Base-by-base conservation (phyloP, 2,888 invertebrate species). In the Ecliptopera silaceata region DNA sequence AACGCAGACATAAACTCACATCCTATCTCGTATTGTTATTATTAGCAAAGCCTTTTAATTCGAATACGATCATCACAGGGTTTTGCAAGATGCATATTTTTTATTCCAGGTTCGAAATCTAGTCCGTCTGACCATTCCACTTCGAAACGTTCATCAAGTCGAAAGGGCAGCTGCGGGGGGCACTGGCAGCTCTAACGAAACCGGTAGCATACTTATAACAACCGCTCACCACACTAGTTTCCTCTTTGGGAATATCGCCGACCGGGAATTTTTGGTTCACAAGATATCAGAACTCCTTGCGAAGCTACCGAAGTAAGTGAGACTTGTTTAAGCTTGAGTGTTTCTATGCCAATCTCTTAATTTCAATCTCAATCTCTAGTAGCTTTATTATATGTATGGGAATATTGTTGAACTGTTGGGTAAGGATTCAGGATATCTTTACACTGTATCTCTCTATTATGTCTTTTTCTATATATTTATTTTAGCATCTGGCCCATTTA, bases 261-360 rank as follows among this genome's bases (percentile, higher is more conserved):
- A 98, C 76, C 92, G 97, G 61, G 96, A 97, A 75, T 96, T 98
- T 80, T 92, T 99, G 4, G 94, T 98, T 4, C 94, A 96, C 74
- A 98, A 98, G 87, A 94, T 99, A 64, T 96, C 97, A 0, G 97
- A 98, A 78, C 92, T 98, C 15, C 91, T 98, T 2, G 94, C 96
- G 0, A 95, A 94, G 80, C 94, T 92, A 59, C 90, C 91, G 0
- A 91, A 88, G 92, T 92, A 65, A 84, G 64, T 45, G 8, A 4
- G 18, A 5, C 5, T 36, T 6, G 10, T 36, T 36, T 6, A 36
- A 8, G 36, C 36, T 36, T 36, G 3, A 15, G 10, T 15, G 36
- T 36, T 36, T 36, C 36, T 36, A 36, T 15, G 29, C 11, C 3
- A 29, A 29, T 29, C 13, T 15, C 8, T 36, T 36, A 15, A 31